Percentiles rank a stretch among this genome's conserved stretches.
Conservation (phyloP, 1,140 invertebrate species). For the Geopemphigus sp. region DNA sequence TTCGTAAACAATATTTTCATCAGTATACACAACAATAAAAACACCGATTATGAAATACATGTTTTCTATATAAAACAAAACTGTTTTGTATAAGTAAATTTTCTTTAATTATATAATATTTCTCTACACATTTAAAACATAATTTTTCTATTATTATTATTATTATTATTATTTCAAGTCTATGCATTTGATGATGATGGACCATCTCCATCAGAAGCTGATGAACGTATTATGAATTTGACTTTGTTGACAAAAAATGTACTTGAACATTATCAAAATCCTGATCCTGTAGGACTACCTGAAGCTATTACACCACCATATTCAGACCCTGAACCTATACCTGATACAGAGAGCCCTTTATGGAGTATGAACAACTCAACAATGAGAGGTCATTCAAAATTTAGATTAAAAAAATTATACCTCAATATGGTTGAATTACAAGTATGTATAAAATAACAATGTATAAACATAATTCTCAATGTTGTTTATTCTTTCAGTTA, state of each 20-base stretch:
- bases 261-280: constrained; percentile 74
- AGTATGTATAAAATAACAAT: constrained; percentile 56
- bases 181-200: constrained; percentile 43
- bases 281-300: constrained; percentile 74
- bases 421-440: constrained; percentile 67
- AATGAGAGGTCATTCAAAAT: constrained; percentile 74
- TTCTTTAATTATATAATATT: no score
- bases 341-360: constrained; percentile 70
- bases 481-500: constrained; percentile 58
- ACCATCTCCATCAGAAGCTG: constrained; percentile 12
- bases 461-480: neutral
- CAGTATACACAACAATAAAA: no score
- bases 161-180: constrained; percentile 11
- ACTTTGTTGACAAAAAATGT: constrained; percentile 60
- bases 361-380: constrained; percentile 70
- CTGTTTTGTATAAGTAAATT: no score
- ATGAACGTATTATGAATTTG: constrained; percentile 44
- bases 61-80: no score
- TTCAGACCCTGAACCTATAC: constrained; percentile 75
- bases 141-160: no score
- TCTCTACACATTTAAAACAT: no score
- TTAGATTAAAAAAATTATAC: constrained; percentile 68
- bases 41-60: no score
- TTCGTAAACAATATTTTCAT: no score
- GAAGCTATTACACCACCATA: constrained; percentile 63